Evolutionary conservation across 2,888 invertebrate genomes (phyloP), one percentile per base, ranked within the genome.

Genomic region (Nemotelus nigrinus): DNA sequence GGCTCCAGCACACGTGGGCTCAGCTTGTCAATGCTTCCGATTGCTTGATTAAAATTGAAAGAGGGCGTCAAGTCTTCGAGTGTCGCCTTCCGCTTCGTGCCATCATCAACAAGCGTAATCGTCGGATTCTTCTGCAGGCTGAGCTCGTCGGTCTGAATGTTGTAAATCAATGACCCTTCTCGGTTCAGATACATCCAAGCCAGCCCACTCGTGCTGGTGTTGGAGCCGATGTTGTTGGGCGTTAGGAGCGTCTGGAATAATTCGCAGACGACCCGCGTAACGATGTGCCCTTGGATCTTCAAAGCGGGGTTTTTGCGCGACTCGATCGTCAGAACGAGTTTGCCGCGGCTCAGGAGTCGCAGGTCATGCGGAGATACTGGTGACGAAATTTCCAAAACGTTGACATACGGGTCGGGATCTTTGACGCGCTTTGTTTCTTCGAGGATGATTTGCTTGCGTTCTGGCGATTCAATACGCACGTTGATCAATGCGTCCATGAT

Each of bases 1-100:
- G 95, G 93, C 81, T 96, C 95, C 65, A 96, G 89, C 2, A 96
- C 92, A 80, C 94, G 91, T 0, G 96, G 94, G 64, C 93, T 93
- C 3, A 95, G 90, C 80, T 93, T 91, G 41, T 93, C 93, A 55
- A 95, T 87, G 0, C 93, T 93, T 3, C 96, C 96, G 80, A 93
- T 92, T 0, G 91, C 92, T 87, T 90, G 87, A 83, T 91, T 87
- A 84, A 91, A 88, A 83, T 91, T 85, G 47, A 90, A 87, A 43
- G 88, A 89, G 0, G 91, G 89, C 0, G 91, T 92, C 71, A 94
- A 85, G 82, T 94, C 93, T 84, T 94, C 94, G 47, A 94, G 88
- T 83, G 94, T 93, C 2, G 91, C 91, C 81, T 91, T 92, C 6
- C 92, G 89, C 83, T 93, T 93, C 79, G 91, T 91, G 82, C 91